A percentile compares a stretch with the other conserved stretches of the same genome.
Evolutionary conservation across 2,888 invertebrate genomes (phyloP).

Genomic region (Hofmannophila pseudospretella): DNA sequence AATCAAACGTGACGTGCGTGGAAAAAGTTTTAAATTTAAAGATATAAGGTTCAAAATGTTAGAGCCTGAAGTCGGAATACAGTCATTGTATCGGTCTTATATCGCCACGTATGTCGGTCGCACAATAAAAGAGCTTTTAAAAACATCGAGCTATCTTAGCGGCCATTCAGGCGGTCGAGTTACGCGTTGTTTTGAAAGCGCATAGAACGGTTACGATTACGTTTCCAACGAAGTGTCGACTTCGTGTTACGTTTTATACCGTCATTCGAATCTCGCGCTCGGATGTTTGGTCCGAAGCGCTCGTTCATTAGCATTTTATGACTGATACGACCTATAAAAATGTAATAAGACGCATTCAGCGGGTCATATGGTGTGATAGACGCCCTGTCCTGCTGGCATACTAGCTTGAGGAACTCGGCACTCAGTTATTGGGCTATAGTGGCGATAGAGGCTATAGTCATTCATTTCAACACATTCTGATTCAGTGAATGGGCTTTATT

Average conservation of each 20-base stretch:
- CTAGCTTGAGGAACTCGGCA: slow-evolving; percentile 56
- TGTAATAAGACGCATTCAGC: slow-evolving; percentile 75
- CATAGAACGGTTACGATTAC: slow-evolving; percentile 67
- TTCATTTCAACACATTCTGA: slow-evolving; percentile 52
- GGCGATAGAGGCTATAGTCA: slow-evolving; percentile 31
- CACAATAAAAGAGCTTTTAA: slow-evolving; percentile 73
- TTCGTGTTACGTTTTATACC: slow-evolving; percentile 74
- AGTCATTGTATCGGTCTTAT: slow-evolving; percentile 2
- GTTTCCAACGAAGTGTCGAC: slow-evolving; percentile 73
- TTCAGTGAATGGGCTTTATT: slow-evolving; percentile 55
- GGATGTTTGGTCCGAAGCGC: slow-evolving; percentile 75
- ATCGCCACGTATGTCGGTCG: slow-evolving; percentile 6
- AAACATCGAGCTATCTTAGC: slow-evolving; percentile 65
- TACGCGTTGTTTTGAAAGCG: slow-evolving; percentile 74
- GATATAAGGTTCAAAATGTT: slow-evolving; percentile 15
- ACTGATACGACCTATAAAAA: slow-evolving; percentile 75
- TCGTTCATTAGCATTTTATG: slow-evolving; percentile 78
- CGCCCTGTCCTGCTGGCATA: slow-evolving; percentile 53
- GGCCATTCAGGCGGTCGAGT: slow-evolving; percentile 59
- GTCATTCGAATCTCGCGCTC: slow-evolving; percentile 76
- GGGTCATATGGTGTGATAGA: slow-evolving; percentile 70
- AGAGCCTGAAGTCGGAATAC: slow-evolving; percentile 3
- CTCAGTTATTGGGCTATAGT: slow-evolving; percentile 53
- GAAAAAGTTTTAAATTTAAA: slow-evolving; percentile 12
- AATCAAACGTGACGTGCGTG: slow-evolving; percentile 32